A percentile compares a stretch with the other conserved stretches of the same genome.
These are phyloP conservation scores for Leptopilina clavipes DNA, from an alignment of 1,140 invertebrate genomes.

Conservation along the genomic window DNA sequence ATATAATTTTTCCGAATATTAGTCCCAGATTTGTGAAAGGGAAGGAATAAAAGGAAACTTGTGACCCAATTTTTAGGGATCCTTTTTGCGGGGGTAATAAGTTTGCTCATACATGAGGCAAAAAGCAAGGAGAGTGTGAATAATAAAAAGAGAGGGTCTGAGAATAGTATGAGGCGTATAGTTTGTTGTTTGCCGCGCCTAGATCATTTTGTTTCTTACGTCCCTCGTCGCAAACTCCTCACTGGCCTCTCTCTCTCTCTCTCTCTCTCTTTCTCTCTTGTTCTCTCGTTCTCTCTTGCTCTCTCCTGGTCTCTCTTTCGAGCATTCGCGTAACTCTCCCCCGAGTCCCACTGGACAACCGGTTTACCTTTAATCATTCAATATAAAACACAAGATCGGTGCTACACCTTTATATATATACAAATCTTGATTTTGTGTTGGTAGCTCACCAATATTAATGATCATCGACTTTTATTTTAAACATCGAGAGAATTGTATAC, in stretches of 20 bases:
- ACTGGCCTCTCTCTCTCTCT: slow-evolving; percentile 39
- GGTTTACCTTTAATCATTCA: slow-evolving; percentile 70
- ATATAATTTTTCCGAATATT: too few species aligned
- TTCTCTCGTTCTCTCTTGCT: slow-evolving; percentile 33
- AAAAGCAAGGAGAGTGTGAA: neutral
- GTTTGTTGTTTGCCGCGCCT: slow-evolving; percentile 64
- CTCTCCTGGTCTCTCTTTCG: slow-evolving; percentile 41
- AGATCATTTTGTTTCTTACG: slow-evolving; percentile 60
- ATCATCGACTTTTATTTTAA: neutral
- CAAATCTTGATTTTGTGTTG: slow-evolving; percentile 36
- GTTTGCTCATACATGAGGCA: neutral
- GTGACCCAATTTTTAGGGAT: neutral
- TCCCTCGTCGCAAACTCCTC: slow-evolving; percentile 47
- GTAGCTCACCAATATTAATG: neutral
- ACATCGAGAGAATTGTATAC: neutral
- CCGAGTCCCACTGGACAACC: slow-evolving; percentile 56
- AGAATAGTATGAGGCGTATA: slow-evolving; percentile 33
- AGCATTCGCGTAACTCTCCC: slow-evolving; percentile 41
- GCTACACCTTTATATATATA: slow-evolving; percentile 45
- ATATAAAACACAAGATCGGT: slow-evolving; percentile 64
- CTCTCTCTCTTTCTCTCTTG: slow-evolving; percentile 30
- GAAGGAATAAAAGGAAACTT: too few species aligned
- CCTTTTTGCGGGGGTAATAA: neutral
- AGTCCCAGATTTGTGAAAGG: too few species aligned
- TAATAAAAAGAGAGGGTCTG: slow-evolving; percentile 21